Evolutionary conservation across 2,797 vertebrate genomes (phyloP), one percentile per base, ranked within the genome.

Genomic region (Mormyrus hasselquistii): DNA sequence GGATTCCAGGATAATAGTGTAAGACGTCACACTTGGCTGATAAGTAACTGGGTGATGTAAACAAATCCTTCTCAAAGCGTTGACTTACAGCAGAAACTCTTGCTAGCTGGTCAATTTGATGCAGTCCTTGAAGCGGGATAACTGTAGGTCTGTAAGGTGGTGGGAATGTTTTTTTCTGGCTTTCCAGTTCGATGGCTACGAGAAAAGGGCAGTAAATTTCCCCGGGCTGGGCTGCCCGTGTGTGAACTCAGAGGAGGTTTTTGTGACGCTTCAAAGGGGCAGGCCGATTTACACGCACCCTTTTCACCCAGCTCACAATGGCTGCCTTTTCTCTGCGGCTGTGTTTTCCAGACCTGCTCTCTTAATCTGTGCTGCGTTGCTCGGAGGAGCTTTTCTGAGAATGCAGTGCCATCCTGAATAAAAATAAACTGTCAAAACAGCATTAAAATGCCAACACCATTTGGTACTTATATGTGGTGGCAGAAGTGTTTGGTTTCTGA

Each of bases 151-250:
- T 55, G 2, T 86, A 50, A 34, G 25, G 25, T 53, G 84, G 22
- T 52, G 69, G 69, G 69, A 76, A 76, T 41, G 34, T 41, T 76
- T 82, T n/a, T 47, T 82, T n/a, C 41, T 47, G 19, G 22, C 47
- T 86, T 53, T 86, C 49, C 50, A 86, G 84, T 55, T 34, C 50
- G 14, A 7, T 86, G 84, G 29, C 49, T 19, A 16, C 2, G 55
- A 55, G 44, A 14, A 29, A 85, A 52, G n/a, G 19, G 83, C 83
- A 85, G 83, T 85, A 85, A 50, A 85, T 85, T 85, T 85, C 47
- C 69, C 76, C 41, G 3, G 41, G 25, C 25, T 14, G 29, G 25
- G 84, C 49, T 55, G 84, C 47, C 84, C 9, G 22, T 8, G 25
- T 55, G 84, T 53, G 84, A 55, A 53, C 10, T 53, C 14, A 5